Evolutionary conservation across 2,797 vertebrate species (phyloP), one percentile per base, ranked within the genome.

Genomic region (Enteromius thamalakanensis): DNA sequence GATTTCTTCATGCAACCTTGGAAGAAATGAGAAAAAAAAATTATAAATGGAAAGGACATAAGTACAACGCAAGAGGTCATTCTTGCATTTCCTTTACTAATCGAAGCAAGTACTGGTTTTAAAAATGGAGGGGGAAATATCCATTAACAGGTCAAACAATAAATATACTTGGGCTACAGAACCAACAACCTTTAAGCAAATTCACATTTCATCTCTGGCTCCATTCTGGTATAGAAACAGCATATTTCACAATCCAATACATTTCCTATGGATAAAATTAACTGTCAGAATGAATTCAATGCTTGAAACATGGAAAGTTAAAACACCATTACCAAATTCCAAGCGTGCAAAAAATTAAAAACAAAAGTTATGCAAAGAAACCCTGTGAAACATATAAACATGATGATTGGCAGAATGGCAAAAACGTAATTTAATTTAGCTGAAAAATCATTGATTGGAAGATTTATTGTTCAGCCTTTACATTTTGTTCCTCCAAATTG

Each of bases 1-100:
- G 91, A 99, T 96, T 94, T 99, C 98, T 91, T 99, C 97, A 53
- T 99, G 98, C 21, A 99, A 95, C 80, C 98, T 99, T 92, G 3
- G 1, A 45, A 12, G 84, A 70, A 82, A 85, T 15, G 60, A 26
- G 51, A 34, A 34, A 37, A 29, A 14, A 62, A 2, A 9, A 17
- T 14, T 11, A 74, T 51, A 15, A 15, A 75, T 9, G 12, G n/a
- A 23, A 40, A 45, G 19, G 4, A 2, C 10, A 11, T 10, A 40
- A 12, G 47, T 53, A 8, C 17, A 26, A 51, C 49, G 47, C 23
- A 32, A 23, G 17, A 15, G 47, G 26, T 15, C 23, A 29, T 71
- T 47, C 7, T 17, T 19, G 7, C 42, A 78, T 2, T 37, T 75
- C 32, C 0, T 37, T 55, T 11, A 74, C 11, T 3, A n/a, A 3